A percentile compares a stretch with the other conserved stretches of the same genome.
phyloP scores from a whole-genome alignment of 2,888 invertebrate species.

The Cylloceria caligata region DNA sequence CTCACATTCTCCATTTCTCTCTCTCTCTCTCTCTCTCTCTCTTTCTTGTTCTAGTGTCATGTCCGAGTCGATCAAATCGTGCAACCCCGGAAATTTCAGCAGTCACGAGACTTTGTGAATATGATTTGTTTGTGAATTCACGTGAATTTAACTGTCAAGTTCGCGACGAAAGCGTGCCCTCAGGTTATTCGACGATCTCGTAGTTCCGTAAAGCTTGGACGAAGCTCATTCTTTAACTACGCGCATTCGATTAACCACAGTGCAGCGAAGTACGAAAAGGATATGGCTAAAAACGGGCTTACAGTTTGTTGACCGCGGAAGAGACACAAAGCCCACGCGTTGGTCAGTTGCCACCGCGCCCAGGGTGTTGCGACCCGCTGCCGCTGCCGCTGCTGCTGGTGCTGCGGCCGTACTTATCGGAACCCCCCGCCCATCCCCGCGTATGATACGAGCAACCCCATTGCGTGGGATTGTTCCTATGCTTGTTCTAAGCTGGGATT shows the following conservation, averaged over 20 bases:
- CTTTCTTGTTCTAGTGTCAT: neutral
- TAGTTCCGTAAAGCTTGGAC: neutral
- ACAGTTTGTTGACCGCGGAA: conserved; percentile 8
- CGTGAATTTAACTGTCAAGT: neutral
- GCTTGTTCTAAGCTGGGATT: conserved; percentile 20
- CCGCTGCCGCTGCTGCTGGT: neutral
- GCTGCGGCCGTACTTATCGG: conserved; percentile 17
- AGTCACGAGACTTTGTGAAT: neutral
- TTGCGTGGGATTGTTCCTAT: conserved; percentile 4
- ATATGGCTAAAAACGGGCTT: neutral
- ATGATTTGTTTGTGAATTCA: neutral
- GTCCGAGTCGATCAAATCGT: neutral
- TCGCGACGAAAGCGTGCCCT: neutral
- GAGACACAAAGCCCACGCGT: conserved; percentile 11
- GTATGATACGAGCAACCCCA: neutral
- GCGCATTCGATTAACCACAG: neutral
- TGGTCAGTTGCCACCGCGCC: conserved; percentile 59
- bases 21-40: neutral
- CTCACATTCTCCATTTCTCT: neutral
- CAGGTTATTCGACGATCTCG: neutral
- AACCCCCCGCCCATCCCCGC: neutral
- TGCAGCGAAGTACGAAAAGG: neutral
- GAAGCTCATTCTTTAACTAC: neutral
- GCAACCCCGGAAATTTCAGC: neutral
- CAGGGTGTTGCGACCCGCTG: conserved; percentile 9